These are phyloP conservation scores for Aleiodes sp. DNA, from an alignment of 1,140 invertebrate genomes.

Conservation along the genomic window DNA sequence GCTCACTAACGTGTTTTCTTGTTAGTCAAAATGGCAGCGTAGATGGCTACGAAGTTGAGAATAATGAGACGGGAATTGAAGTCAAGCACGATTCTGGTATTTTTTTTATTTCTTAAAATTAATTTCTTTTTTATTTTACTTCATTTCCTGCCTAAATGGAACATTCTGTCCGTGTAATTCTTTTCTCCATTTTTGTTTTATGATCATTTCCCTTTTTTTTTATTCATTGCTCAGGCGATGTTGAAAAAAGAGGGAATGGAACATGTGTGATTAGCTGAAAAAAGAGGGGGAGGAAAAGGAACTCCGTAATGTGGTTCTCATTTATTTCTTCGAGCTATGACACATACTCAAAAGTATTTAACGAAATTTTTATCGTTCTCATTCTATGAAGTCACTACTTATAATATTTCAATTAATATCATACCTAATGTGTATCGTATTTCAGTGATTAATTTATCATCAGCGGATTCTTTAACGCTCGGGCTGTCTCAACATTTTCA, in stretches of 20 bases:
- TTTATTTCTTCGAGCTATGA: conserved; percentile 8
- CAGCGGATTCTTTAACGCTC: too few relatives aligned
- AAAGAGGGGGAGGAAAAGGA: background rate
- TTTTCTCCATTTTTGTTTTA: background rate
- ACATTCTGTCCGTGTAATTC: too few relatives aligned
- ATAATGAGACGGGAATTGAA: background rate
- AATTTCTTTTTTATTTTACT: background rate
- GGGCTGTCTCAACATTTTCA: too few relatives aligned
- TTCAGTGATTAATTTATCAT: too few relatives aligned
- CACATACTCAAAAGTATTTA: background rate
- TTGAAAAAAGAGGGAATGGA: background rate
- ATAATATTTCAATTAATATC: too few relatives aligned
- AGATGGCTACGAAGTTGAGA: conserved; percentile 39
- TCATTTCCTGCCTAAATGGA: too few relatives aligned
- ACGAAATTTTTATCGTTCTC: too few relatives aligned
- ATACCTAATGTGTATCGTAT: too few relatives aligned
- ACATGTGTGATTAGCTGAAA: conserved; percentile 3
- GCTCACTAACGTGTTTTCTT: conserved; percentile 75
- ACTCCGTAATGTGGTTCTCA: background rate
- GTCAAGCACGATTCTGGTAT: conserved; percentile 9
- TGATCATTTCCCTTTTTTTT: too few relatives aligned
- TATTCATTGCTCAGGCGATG: background rate
- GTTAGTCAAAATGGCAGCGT: conserved; percentile 61
- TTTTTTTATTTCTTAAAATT: background rate
- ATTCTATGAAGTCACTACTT: background rate